Evolutionary conservation across 2,113 vertebrate genomes (phyloP).

Genomic region (Ciconia boyciana): DNA sequence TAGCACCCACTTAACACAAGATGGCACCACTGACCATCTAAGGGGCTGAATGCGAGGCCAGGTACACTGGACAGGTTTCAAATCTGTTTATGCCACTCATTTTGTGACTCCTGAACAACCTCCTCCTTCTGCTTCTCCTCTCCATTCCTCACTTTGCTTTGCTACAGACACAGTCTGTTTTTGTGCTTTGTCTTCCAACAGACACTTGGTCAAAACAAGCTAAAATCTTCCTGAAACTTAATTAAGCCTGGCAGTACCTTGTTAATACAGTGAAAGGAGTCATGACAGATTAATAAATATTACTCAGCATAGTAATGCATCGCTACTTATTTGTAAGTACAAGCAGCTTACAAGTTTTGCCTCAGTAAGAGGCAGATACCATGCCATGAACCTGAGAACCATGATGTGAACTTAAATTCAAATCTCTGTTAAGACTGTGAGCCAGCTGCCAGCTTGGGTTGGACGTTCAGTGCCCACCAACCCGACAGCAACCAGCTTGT

Average conservation of each 20-base stretch:
- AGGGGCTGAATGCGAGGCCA: background rate
- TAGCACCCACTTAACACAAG: slow-evolving; percentile 14
- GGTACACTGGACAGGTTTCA: background rate
- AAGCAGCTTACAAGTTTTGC: background rate
- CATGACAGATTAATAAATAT: background rate
- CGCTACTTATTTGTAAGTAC: background rate
- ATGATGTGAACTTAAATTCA: background rate
- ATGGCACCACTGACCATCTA: slow-evolving; percentile 33
- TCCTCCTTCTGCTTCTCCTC: background rate
- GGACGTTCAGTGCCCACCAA: background rate
- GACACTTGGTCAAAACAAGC: background rate
- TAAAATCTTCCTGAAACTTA: background rate
- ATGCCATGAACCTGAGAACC: background rate
- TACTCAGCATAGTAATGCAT: no score
- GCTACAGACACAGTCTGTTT: background rate
- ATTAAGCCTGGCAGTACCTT: background rate
- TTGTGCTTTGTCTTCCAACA: background rate
- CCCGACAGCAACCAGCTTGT: background rate
- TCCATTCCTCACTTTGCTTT: background rate
- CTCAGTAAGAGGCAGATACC: background rate
- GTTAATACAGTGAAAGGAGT: background rate
- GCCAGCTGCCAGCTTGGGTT: background rate
- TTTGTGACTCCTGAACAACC: background rate
- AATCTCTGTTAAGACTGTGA: background rate
- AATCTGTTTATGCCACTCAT: background rate